Base-by-base conservation (phyloP, 2,113 vertebrate species). In the Cyanocitta stelleri region DNA sequence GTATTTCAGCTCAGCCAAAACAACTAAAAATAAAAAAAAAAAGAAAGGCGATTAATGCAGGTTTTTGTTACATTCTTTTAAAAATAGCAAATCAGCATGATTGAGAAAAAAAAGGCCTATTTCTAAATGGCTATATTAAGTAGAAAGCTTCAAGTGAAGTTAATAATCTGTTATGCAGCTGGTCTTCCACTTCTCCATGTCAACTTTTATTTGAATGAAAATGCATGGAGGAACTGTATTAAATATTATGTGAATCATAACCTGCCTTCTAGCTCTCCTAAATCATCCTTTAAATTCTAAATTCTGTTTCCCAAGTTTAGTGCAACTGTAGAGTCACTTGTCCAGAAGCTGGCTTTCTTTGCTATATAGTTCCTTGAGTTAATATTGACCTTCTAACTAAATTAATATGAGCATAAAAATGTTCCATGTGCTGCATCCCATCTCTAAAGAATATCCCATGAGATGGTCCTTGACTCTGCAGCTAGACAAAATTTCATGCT, bases 301-400 rank as follows among this genome's bases (percentile, higher is more conserved):
- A 69, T 39, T 69, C n/a, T 69, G 10, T 44, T 76, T 69, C 51
- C 16, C 29, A 21, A 33, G 8, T 80, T 91, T 77, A 73, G 19
- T 71, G 32, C 39, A 80, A 59, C 48, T 44, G 8, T 14, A 41
- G 22, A 68, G 22, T 61, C 86, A 74, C 30, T 85, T 91, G 27
- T 39, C 48, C 66, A 69, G 44, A 86, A 55, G 2, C 43, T 84
- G 39, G 11, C 37, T 71, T 79, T 91, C 68, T 77, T 93, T 89
- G 18, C 71, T 44, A 11, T 87, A 14, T 49, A 66, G 44, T 52
- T 89, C 33, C 43, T 87, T 95, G 33, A 73, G n/a, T 87, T 95
- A 94, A 90, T 86, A 88, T 87, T 96, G 93, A 91, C 94, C 82
- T 96, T 96, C 81, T 49, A 39, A 77, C 43, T 90, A 87, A 96